These are phyloP conservation scores for Sinosuthora webbiana DNA, from an alignment of 2,113 vertebrate species.

Conservation along the genomic window DNA sequence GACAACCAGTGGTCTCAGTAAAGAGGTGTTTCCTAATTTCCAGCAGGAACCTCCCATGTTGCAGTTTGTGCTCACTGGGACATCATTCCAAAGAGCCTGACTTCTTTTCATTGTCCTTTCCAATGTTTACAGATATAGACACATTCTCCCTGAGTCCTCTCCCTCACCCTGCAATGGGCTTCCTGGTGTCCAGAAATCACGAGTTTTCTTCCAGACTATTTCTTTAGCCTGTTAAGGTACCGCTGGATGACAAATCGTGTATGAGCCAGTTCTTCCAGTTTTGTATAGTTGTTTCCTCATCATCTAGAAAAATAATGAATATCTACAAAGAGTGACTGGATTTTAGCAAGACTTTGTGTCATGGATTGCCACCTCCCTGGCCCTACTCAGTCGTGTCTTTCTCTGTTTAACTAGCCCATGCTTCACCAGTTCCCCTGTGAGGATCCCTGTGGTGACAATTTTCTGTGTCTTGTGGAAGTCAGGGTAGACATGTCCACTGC, in stretches of 20 bases:
- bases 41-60: background rate
- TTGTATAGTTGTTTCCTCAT: background rate
- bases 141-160: background rate
- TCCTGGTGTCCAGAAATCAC: too few species aligned
- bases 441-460: background rate
- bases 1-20: background rate
- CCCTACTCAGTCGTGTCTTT: background rate
- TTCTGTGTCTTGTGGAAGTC: background rate
- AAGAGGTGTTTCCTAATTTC: background rate
- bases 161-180: background rate
- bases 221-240: background rate
- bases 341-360: background rate
- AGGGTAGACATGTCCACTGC: too few species aligned
- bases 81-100: background rate
- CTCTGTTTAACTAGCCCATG: background rate
- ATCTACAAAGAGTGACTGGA: too few species aligned
- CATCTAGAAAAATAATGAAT: background rate
- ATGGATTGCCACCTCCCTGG: accelerated
- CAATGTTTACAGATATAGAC: background rate
- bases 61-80: background rate
- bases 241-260: background rate
- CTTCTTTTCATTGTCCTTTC: background rate
- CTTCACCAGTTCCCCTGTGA: background rate
- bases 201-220: background rate
- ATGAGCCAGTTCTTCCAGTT: background rate